Evolutionary conservation across 1,140 invertebrate species (phyloP), one percentile per base, ranked within the genome.

Genomic region (Drosophila biarmipes): DNA sequence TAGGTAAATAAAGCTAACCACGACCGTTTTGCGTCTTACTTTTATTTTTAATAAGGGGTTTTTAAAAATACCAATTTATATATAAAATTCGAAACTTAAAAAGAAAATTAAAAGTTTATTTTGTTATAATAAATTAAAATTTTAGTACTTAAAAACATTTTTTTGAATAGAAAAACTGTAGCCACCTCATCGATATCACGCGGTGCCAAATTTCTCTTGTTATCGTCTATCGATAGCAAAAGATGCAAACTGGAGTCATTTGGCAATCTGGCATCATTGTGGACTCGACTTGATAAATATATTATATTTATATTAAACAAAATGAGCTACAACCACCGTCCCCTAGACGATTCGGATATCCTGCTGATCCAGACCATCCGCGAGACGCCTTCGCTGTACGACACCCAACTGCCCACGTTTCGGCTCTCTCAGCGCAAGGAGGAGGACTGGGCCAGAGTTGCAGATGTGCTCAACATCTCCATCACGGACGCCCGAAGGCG

Each of bases 401-500:
- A 91, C 17, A 66, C 80, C 24, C 63, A 77, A 66, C 54, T 67
- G 51, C 75, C n/a, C 71, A 80, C 77, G 6, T 91, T 91, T 54
- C 79, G 86, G 12, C 67, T 85, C 1, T 80, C 82, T 6, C 80
- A 91, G 35, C 58, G 84, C 6, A 91, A 91, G 38, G 90, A 90
- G 17, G 74, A 90, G 67, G 80, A 89, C 54, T 91, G 90, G 90
- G 72, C 71, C 5, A 76, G 69, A 63, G 81, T 91, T 6, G 90
- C 73, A 4, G 64, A 76, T 12, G 34, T 52, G n/a, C 21, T 91
- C 6, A 82, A 75, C 14, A 91, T 91, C 53, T 68, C 85, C 0
- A 59, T 61, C 6, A 37, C 52, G 11, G 90, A 91, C 29, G 90
- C 90, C 2, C 54, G 84, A 7, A 56, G 87, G n/a, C 72, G 90